These are phyloP conservation scores for Nettapus auritus DNA, from an alignment of 2,113 vertebrate species.

Conservation along the genomic window DNA sequence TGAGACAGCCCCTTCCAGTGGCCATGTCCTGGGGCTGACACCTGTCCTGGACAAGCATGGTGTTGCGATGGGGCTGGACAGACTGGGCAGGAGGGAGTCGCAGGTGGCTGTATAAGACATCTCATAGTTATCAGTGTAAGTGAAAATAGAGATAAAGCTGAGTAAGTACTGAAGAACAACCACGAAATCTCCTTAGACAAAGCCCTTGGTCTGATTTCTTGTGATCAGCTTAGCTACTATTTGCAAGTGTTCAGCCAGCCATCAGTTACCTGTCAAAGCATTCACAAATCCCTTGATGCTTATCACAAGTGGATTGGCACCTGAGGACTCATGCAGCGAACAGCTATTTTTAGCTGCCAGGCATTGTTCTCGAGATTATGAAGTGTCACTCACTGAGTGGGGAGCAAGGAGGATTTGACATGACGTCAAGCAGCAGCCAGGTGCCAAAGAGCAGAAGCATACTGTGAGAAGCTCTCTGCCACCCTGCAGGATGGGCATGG, in stretches of 20 bases:
- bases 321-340: neutral
- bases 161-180: neutral
- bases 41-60: accelerated
- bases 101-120: neutral
- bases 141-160: neutral
- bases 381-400: neutral
- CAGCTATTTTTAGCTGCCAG: neutral
- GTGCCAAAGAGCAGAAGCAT: neutral
- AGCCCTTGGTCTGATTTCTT: neutral
- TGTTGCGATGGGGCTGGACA: neutral
- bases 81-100: neutral
- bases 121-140: neutral
- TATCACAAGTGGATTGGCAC: neutral
- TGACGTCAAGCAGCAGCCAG: neutral
- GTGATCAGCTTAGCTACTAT: neutral
- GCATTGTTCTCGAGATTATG: neutral
- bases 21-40: neutral
- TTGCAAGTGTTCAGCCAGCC: neutral
- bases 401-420: neutral
- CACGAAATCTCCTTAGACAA: neutral
- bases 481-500: neutral
- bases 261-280: neutral
- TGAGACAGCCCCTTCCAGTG: neutral
- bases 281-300: neutral
- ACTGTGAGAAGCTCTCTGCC: neutral